A percentile compares a stretch with the other conserved stretches of the same genome.
These are phyloP conservation scores for Ips nitidus DNA, from an alignment of 1,140 invertebrate genomes.

Conservation along the genomic window DNA sequence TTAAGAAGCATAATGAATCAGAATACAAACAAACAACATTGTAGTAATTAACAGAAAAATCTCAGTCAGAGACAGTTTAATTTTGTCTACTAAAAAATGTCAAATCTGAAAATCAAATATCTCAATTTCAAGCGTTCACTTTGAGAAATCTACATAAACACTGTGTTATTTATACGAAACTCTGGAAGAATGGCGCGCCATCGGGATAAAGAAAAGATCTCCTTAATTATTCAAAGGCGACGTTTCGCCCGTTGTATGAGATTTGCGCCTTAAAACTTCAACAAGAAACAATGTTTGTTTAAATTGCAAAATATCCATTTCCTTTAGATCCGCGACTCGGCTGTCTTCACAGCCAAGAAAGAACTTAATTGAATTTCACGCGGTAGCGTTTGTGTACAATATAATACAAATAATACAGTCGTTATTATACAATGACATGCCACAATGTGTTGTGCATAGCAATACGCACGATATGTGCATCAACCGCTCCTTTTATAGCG, in stretches of 20 bases:
- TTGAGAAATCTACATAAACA: conserved; percentile 5
- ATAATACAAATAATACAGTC: neutral
- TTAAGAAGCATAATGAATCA: neutral
- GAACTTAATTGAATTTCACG: neutral
- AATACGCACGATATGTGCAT: neutral
- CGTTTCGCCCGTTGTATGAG: conserved; percentile 9
- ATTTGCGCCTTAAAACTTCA: conserved; percentile 7
- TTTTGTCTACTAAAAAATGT: too few relatives aligned
- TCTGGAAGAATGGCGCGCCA: neutral
- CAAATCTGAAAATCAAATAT: neutral
- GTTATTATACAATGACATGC: neutral
- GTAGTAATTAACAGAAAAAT: neutral
- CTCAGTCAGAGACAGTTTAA: too few relatives aligned
- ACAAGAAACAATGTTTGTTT: conserved; percentile 2
- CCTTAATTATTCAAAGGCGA: conserved; percentile 8
- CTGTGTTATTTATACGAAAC: conserved; percentile 7
- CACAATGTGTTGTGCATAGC: neutral
- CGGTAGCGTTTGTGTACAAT: neutral
- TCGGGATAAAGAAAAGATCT: conserved; percentile 7
- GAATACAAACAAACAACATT: neutral
- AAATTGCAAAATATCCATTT: conserved; percentile 9
- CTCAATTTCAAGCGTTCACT: neutral
- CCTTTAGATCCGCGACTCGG: neutral
- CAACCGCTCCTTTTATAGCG: conserved; percentile 1
- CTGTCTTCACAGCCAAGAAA: neutral